Evolutionary conservation across 1,140 invertebrate genomes (phyloP).

Genomic region (Telenomus remus): DNA sequence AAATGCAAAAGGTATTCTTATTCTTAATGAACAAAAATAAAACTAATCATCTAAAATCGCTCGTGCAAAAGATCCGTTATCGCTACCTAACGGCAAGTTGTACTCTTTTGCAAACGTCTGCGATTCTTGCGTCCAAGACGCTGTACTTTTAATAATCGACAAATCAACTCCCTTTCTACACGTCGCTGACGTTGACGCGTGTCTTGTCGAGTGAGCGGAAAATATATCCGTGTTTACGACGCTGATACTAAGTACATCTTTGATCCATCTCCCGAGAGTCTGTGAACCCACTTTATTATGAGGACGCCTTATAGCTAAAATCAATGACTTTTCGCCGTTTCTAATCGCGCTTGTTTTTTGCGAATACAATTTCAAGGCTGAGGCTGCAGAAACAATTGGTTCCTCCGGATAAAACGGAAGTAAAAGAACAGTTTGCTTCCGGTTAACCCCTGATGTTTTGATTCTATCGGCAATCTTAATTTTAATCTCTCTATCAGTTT

Average conservation of each 20-base stretch:
- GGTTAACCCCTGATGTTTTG: conserved; percentile 20
- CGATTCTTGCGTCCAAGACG: conserved; percentile 50
- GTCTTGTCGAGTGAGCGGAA: conserved; percentile 57
- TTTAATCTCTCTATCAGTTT: conserved; percentile 8
- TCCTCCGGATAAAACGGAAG: conserved; percentile 19
- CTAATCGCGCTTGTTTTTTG: not conserved
- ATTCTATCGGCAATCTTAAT: conserved; percentile 36
- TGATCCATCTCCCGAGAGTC: conserved; percentile 19
- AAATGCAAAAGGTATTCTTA: no score
- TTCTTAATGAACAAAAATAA: no score
- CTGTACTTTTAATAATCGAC: conserved; percentile 50
- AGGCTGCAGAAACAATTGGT: conserved; percentile 23
- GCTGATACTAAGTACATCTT: not conserved
- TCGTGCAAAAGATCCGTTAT: no score
- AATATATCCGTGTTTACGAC: conserved; percentile 45
- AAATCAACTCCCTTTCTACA: conserved; percentile 33
- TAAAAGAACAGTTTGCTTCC: conserved; percentile 21
- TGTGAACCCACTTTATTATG: not conserved
- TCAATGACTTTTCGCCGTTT: conserved; percentile 4
- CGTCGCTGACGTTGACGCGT: conserved; percentile 58
- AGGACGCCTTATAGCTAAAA: conserved; percentile 3
- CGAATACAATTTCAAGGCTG: conserved; percentile 12
- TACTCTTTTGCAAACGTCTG: conserved; percentile 55
- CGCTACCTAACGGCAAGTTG: conserved; percentile 14
- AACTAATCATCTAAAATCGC: no score